These are phyloP conservation scores for Hyposoter dolosus DNA, from an alignment of 2,888 invertebrate genomes.

Conservation along the genomic window DNA sequence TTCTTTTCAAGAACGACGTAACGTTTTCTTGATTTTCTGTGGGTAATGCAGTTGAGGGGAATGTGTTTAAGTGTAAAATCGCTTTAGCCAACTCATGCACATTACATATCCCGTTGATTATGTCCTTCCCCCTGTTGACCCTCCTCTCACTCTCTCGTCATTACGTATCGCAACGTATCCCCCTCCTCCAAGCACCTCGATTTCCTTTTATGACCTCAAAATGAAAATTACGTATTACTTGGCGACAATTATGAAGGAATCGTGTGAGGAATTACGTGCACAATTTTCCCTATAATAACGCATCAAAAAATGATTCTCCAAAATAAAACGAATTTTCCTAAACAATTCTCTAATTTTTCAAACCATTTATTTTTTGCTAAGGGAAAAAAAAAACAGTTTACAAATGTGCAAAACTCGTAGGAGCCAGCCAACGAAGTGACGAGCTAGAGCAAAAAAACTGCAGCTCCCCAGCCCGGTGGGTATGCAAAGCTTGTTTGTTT, in stretches of 20 bases:
- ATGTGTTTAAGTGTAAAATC: conserved; percentile 7
- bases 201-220: conserved; percentile 19
- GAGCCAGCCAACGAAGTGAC: conserved; percentile 64
- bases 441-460: conserved; percentile 65
- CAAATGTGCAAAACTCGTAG: conserved; percentile 39
- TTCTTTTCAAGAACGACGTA: conserved; percentile 40
- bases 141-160: conserved; percentile 30
- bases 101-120: conserved; percentile 47
- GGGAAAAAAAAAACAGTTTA: conserved; percentile 3
- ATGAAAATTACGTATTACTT: conserved; percentile 38
- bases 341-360: not conserved
- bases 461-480: conserved; percentile 63
- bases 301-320: not conserved
- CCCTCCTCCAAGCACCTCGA: not conserved
- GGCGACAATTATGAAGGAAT: conserved; percentile 26
- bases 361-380: not conserved
- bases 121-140: conserved; percentile 39
- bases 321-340: not conserved
- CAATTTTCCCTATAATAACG: not conserved
- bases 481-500: conserved; percentile 83
- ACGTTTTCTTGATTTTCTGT: conserved; percentile 38
- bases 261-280: conserved; percentile 10
- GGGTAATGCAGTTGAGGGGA: not conserved
- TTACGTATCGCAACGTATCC: conserved; percentile 47
- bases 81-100: conserved; percentile 31